Evolutionary conservation across 2,888 invertebrate genomes (phyloP).

Genomic region (Phymatocera aterrima): DNA sequence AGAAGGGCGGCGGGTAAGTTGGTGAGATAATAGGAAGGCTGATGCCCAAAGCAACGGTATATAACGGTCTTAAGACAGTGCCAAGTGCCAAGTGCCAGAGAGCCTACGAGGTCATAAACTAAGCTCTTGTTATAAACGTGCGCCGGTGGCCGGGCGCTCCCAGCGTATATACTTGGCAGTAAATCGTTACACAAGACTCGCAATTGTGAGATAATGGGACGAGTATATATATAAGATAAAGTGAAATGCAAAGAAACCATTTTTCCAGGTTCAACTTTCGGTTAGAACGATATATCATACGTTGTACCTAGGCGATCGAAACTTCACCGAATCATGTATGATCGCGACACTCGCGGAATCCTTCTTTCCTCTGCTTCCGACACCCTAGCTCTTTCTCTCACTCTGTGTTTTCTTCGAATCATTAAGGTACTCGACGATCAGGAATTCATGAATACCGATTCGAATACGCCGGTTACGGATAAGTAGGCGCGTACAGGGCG

Average conservation of each 20-base stretch:
- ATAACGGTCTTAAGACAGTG: slow-evolving; percentile 44
- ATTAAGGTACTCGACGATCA: slow-evolving; percentile 31
- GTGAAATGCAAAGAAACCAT: neutral
- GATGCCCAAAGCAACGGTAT: slow-evolving; percentile 43
- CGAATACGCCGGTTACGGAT: neutral
- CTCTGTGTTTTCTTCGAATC: neutral
- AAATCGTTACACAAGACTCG: slow-evolving; percentile 39
- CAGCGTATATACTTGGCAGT: slow-evolving; percentile 39
- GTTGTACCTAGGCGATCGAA: too few species aligned
- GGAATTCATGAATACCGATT: slow-evolving; percentile 14
- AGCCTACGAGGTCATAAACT: slow-evolving; percentile 44
- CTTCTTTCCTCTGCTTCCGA: neutral
- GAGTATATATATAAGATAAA: neutral
- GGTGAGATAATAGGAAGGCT: slow-evolving; percentile 41
- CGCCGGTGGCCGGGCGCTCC: slow-evolving; percentile 35
- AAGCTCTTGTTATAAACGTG: slow-evolving; percentile 44
- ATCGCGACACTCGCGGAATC: neutral
- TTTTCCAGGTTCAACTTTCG: neutral
- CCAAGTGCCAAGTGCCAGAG: slow-evolving; percentile 40
- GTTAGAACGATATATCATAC: slow-evolving; percentile 1
- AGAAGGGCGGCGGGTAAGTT: slow-evolving; percentile 25
- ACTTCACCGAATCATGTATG: neutral
- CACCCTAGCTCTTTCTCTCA: neutral
- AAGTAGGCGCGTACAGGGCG: neutral
- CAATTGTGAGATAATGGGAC: slow-evolving; percentile 41